A percentile compares a stretch with the other conserved stretches of the same genome.
These are phyloP conservation scores for Ectemnius cavifrons DNA, from an alignment of 2,888 invertebrate species.

Conservation along the genomic window DNA sequence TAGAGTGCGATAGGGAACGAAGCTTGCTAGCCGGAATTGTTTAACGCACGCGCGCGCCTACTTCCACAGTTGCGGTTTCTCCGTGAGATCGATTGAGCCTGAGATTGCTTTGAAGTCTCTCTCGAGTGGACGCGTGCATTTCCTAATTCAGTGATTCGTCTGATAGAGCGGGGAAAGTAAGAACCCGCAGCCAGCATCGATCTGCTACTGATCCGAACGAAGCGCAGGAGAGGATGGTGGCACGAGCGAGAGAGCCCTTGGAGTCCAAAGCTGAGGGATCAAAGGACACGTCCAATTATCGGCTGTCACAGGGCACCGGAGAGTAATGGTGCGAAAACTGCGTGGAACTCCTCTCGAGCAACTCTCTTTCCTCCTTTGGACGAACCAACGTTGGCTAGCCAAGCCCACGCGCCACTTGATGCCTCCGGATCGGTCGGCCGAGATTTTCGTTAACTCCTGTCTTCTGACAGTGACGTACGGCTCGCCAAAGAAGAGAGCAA, in stretches of 20 bases:
- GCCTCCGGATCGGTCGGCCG: background rate
- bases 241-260: conserved; percentile 12
- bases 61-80: too few species aligned
- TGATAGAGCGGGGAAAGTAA: background rate
- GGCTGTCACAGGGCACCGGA: conserved; percentile 57
- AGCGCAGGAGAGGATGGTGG: background rate
- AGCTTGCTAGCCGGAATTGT: background rate
- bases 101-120: too few species aligned
- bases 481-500: background rate
- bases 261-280: conserved; percentile 32
- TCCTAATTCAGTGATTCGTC: background rate
- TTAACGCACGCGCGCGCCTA: background rate
- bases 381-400: too few species aligned
- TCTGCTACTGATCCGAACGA: background rate
- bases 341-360: conserved; percentile 31
- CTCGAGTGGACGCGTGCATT: too few species aligned
- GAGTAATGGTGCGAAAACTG: conserved; percentile 59
- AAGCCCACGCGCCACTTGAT: background rate
- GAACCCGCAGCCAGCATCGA: conserved; percentile 1
- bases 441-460: conserved; percentile 43
- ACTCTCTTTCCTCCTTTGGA: background rate
- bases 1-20: background rate
- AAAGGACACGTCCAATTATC: conserved; percentile 67
- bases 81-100: too few species aligned
- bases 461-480: conserved; percentile 42